These are phyloP conservation scores for Seira sanloemensis DNA, from an alignment of 2,888 invertebrate species.

Conservation along the genomic window DNA sequence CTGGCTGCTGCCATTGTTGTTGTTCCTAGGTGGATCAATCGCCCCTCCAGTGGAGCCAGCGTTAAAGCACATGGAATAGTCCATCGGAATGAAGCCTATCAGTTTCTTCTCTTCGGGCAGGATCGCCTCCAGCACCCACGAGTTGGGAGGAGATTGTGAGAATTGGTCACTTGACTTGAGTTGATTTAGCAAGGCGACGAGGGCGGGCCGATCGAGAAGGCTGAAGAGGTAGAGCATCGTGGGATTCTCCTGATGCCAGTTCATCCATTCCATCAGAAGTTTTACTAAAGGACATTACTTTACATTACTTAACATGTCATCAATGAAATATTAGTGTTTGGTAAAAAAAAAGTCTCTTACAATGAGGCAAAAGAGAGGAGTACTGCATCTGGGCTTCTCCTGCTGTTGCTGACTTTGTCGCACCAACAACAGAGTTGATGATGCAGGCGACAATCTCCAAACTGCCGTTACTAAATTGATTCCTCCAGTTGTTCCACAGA, in stretches of 20 bases:
- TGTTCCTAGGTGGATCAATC: slow-evolving; percentile 42
- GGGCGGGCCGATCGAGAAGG: slow-evolving; percentile 63
- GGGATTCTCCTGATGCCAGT: slow-evolving; percentile 51
- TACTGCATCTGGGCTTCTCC: slow-evolving; percentile 28
- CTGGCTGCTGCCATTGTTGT: not conserved
- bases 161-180: slow-evolving; percentile 43
- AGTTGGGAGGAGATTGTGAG: slow-evolving; percentile 57
- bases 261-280: slow-evolving; percentile 71
- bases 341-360: slow-evolving; percentile 59
- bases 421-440: slow-evolving; percentile 67
- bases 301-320: not conserved
- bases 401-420: slow-evolving; percentile 56
- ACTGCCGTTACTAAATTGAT: slow-evolving; percentile 57
- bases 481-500: slow-evolving; percentile 70
- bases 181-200: slow-evolving; percentile 71
- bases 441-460: slow-evolving; percentile 70
- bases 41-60: slow-evolving; percentile 55
- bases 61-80: slow-evolving; percentile 56
- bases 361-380: slow-evolving; percentile 66
- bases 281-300: slow-evolving; percentile 63
- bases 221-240: slow-evolving; percentile 43
- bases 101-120: slow-evolving; percentile 72
- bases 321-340: not conserved
- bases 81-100: slow-evolving; percentile 70
- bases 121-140: slow-evolving; percentile 64